Evolutionary conservation across 2,113 vertebrate species (phyloP).

Genomic region (Ptyas mucosa): DNA sequence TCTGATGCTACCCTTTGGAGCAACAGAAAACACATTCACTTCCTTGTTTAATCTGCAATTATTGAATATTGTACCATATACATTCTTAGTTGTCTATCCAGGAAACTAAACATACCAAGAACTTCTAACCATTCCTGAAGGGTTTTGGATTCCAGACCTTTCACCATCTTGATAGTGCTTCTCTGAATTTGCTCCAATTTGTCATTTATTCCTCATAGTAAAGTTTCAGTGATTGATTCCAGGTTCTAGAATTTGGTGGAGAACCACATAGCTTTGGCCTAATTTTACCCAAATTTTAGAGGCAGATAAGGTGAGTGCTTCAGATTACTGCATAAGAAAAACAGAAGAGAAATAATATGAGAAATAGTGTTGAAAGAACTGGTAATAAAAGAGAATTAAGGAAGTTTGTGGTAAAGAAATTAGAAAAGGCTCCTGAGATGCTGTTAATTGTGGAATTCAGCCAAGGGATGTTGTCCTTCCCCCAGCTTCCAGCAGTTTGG

Average conservation of each 20-base stretch:
- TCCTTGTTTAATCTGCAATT: not conserved
- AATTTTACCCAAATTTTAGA: not conserved
- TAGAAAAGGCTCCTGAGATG: not conserved
- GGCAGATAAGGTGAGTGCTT: not conserved
- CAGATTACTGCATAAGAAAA: not conserved
- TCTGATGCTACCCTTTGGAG: not conserved
- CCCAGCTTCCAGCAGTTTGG: not conserved
- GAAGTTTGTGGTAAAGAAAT: not conserved
- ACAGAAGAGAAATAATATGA: not conserved
- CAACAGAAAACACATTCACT: not conserved
- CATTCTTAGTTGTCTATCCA: not conserved
- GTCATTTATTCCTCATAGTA: not conserved
- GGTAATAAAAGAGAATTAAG: not conserved
- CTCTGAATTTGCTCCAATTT: not conserved
- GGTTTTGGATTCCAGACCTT: not conserved
- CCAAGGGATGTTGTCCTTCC: not conserved
- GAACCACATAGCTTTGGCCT: not conserved
- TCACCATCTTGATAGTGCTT: not conserved
- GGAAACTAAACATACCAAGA: not conserved
- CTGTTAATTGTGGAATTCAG: not conserved
- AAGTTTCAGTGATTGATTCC: not conserved
- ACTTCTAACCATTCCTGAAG: not conserved
- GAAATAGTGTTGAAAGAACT: not conserved
- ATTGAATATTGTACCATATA: not conserved
- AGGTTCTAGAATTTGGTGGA: not conserved